These are phyloP conservation scores for Glaucomys volans DNA, from an alignment of 2,113 vertebrate species.

Conservation along the genomic window DNA sequence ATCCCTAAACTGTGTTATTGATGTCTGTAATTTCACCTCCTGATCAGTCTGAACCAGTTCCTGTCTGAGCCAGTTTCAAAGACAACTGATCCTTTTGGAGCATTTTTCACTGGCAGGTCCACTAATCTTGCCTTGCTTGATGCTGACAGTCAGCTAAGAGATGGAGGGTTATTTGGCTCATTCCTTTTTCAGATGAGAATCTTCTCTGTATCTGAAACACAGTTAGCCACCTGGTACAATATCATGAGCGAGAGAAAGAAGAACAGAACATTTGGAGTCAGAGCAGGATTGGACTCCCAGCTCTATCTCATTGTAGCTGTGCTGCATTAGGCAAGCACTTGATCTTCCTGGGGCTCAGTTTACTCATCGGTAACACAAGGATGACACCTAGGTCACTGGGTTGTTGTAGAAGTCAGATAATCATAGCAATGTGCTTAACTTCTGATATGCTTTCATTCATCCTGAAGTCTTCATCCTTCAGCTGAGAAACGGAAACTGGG, in stretches of 20 bases:
- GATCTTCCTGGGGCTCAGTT: neutral
- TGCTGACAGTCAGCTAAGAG: neutral
- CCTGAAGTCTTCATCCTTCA: neutral
- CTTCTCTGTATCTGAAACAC: neutral
- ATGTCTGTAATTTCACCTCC: constrained; percentile 21
- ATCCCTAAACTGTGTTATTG: constrained; percentile 38
- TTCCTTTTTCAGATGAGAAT: neutral
- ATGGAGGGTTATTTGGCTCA: neutral
- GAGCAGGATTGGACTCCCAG: neutral
- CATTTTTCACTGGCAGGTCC: constrained; percentile 21
- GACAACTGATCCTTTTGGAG: neutral
- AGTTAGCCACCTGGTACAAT: neutral
- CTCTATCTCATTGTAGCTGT: neutral
- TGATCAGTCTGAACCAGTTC: constrained; percentile 58
- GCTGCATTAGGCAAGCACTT: neutral
- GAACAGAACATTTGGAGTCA: neutral
- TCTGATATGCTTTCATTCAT: neutral
- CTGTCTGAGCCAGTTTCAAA: constrained; percentile 58
- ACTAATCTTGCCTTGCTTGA: constrained; percentile 58
- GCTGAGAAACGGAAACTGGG: neutral
- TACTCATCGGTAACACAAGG: neutral
- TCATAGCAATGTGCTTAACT: neutral
- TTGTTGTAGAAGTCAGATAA: neutral
- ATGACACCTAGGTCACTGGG: neutral
- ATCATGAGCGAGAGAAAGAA: neutral